These are phyloP conservation scores for Pinctada fucata DNA, from an alignment of 2,888 invertebrate genomes.

Conservation along the genomic window DNA sequence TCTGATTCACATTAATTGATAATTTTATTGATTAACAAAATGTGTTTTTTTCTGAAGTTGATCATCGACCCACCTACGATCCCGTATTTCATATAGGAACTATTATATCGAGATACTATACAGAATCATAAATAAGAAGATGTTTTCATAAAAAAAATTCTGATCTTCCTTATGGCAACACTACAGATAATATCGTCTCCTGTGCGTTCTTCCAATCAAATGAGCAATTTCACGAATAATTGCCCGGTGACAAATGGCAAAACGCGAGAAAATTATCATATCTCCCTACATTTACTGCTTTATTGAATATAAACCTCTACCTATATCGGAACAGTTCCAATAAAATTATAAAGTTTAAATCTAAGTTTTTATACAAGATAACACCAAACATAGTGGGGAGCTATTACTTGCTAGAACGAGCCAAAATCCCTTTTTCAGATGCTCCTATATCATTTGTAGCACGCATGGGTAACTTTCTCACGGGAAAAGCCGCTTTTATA, in stretches of 20 bases:
- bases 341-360: background rate
- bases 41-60: no score
- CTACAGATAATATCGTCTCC: background rate
- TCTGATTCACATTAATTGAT: no score
- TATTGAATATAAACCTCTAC: background rate
- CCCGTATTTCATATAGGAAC: no score
- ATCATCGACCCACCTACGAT: no score
- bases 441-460: background rate
- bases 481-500: slow-evolving; percentile 32
- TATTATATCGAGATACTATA: no score
- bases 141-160: no score
- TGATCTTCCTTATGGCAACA: no score
- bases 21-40: no score
- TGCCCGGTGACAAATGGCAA: background rate
- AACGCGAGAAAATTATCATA: background rate
- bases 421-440: background rate
- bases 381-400: background rate
- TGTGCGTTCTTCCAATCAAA: slow-evolving; percentile 16
- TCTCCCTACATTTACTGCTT: background rate
- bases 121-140: no score
- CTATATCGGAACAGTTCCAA: background rate
- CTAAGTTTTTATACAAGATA: background rate
- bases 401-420: background rate
- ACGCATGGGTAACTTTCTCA: slow-evolving; percentile 38
- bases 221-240: slow-evolving; percentile 27